A percentile compares a stretch with the other conserved stretches of the same genome.
phyloP scores from a whole-genome alignment of 2,797 vertebrate genomes.

The Diplodus puntazzo region DNA sequence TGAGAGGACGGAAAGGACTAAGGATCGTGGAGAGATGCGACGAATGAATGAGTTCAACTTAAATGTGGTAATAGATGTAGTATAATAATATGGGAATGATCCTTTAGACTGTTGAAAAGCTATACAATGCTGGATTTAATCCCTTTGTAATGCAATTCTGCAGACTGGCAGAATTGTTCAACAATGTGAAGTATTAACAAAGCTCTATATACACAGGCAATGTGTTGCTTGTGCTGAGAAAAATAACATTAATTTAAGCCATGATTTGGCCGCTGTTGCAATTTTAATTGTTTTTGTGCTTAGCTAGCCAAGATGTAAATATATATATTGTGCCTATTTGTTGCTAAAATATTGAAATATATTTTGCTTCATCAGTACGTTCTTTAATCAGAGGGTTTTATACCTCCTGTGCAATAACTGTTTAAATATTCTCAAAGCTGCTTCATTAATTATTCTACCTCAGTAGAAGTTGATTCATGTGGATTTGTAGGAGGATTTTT shows the following conservation, averaged over 20 bases:
- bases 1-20: slow-evolving; percentile 30
- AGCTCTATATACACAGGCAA: slow-evolving; percentile 18
- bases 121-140: slow-evolving; percentile 8
- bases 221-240: slow-evolving; percentile 11
- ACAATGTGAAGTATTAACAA: slow-evolving; percentile 5
- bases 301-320: slow-evolving; percentile 64
- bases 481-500: slow-evolving; percentile 4
- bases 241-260: slow-evolving; percentile 6
- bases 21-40: slow-evolving; percentile 6
- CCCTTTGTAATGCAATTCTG: slow-evolving; percentile 20
- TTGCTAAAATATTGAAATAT: slow-evolving; percentile 46
- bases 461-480: slow-evolving; percentile 29
- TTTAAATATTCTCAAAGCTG: slow-evolving; percentile 47
- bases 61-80: slow-evolving; percentile 1
- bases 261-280: slow-evolving; percentile 30
- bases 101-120: slow-evolving; percentile 5
- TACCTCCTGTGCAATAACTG: slow-evolving; percentile 19
- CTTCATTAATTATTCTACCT: slow-evolving; percentile 50
- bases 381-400: slow-evolving; percentile 38
- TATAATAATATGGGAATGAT: neutral
- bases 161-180: slow-evolving; percentile 19
- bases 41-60: slow-evolving; percentile 26
- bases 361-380: slow-evolving; percentile 19
- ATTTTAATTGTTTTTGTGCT: slow-evolving; percentile 42
- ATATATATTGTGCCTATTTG: slow-evolving; percentile 57